phyloP scores from a whole-genome alignment of 2,888 invertebrate genomes.

The Athrips mouffetella region DNA sequence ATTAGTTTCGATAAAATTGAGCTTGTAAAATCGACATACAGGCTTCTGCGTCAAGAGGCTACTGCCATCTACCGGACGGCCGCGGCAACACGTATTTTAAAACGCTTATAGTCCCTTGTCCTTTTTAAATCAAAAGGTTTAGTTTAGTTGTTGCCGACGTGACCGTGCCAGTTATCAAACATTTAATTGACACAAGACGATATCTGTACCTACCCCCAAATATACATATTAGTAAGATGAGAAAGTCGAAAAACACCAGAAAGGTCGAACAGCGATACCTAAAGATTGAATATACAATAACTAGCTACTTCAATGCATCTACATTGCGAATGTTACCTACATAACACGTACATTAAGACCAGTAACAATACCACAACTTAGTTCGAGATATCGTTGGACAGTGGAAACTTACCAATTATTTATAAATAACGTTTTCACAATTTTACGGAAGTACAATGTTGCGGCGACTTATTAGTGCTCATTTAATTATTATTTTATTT shows the following conservation, averaged over 20 bases:
- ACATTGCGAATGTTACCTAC: slow-evolving; percentile 62
- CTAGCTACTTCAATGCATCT: slow-evolving; percentile 66
- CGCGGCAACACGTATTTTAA: slow-evolving; percentile 22
- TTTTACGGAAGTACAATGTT: slow-evolving; percentile 46
- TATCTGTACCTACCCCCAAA: slow-evolving; percentile 67
- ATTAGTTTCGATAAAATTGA: slow-evolving; percentile 68
- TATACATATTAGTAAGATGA: slow-evolving; percentile 58
- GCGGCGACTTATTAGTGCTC: slow-evolving; percentile 41
- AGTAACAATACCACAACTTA: slow-evolving; percentile 54
- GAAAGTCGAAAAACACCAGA: slow-evolving; percentile 60
- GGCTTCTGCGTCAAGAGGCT: slow-evolving; percentile 42
- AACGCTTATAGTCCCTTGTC: slow-evolving; percentile 2
- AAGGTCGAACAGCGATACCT: slow-evolving; percentile 64
- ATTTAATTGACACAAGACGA: slow-evolving; percentile 72
- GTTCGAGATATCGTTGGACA: slow-evolving; percentile 51
- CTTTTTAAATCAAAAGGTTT: slow-evolving; percentile 8
- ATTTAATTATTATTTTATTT: slow-evolving; percentile 28
- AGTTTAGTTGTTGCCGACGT: slow-evolving; percentile 24
- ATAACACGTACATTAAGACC: slow-evolving; percentile 60
- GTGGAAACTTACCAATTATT: slow-evolving; percentile 43
- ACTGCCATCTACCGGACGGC: slow-evolving; percentile 28
- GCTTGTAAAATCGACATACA: slow-evolving; percentile 70
- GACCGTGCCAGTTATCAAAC: slow-evolving; percentile 36
- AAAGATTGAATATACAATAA: slow-evolving; percentile 69
- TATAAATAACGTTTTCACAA: slow-evolving; percentile 22